Conservation (phyloP, 2,113 vertebrate genomes). For the cattle (Bos taurus) region ARS-UCD2.0 NC_037351.1:56408001-56408500, state of each 20-base stretch:
- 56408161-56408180: background rate
- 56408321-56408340: background rate
- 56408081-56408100: background rate
- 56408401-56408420: background rate
- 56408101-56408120: background rate
- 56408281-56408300: background rate
- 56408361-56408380: background rate
- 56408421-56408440: fast-evolving
- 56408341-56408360: background rate
- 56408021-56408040: no score
- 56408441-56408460: background rate
- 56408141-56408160: background rate
- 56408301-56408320: background rate
- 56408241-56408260: background rate
- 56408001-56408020: no score
- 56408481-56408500: background rate
- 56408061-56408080: no score
- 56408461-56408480: background rate
- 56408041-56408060: no score
- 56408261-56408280: background rate
- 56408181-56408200: background rate
- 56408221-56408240: background rate
- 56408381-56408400: background rate
- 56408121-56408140: background rate
- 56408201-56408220: background rate